Percentiles rank a stretch among this genome's conserved stretches.
phyloP scores from a whole-genome alignment of 2,113 vertebrate species.

The Rhinichthys klamathensis region DNA sequence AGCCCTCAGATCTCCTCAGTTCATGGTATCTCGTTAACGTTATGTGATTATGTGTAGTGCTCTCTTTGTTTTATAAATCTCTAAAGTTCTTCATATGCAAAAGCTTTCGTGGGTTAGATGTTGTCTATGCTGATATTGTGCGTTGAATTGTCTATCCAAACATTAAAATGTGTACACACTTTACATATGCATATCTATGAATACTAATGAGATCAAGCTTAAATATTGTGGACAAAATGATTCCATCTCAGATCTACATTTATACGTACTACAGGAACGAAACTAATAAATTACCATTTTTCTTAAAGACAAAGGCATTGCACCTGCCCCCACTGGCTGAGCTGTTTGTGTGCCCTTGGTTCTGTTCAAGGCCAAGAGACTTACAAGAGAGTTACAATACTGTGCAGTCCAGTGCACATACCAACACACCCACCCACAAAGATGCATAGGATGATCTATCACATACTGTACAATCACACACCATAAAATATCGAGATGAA shows the following conservation, averaged over 20 bases:
- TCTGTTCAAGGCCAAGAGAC: background rate
- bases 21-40: no score
- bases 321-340: background rate
- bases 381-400: background rate
- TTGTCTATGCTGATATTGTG: background rate
- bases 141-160: background rate
- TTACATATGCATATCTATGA: background rate
- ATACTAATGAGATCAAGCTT: background rate
- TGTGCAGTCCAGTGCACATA: slow-evolving; percentile 5
- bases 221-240: background rate
- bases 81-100: background rate
- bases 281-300: background rate
- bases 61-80: background rate
- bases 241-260: background rate
- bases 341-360: background rate
- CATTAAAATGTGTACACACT: background rate
- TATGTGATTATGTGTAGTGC: no score
- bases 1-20: no score
- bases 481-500: background rate
- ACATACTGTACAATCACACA: background rate
- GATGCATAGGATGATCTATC: slow-evolving; percentile 2
- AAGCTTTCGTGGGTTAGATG: background rate
- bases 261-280: background rate
- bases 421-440: background rate
- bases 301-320: background rate